phyloP scores from a whole-genome alignment of 2,113 vertebrate genomes.

The Daboia siamensis region DNA sequence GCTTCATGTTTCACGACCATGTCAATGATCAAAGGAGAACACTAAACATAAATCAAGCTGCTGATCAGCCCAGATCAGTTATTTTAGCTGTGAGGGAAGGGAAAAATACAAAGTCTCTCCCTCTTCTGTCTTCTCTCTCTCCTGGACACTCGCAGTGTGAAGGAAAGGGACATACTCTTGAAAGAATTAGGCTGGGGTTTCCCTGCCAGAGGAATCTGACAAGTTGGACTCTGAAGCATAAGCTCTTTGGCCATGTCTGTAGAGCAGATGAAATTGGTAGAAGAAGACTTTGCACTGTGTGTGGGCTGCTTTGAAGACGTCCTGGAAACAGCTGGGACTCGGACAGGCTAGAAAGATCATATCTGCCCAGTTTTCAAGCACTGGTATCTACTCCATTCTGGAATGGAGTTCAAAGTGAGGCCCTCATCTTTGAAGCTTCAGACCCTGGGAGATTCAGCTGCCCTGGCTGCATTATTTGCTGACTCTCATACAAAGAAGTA shows the following conservation, averaged over 20 bases:
- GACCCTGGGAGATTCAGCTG: too few relatives aligned
- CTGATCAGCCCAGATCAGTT: not conserved
- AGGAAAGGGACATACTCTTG: not conserved
- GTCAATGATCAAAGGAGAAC: not conserved
- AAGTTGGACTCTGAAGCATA: not conserved
- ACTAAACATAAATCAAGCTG: conserved; percentile 5
- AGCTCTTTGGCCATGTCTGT: not conserved
- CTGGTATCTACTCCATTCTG: not conserved
- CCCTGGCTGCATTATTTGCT: not conserved
- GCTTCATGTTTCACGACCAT: not conserved
- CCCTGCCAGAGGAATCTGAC: not conserved
- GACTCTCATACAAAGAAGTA: not conserved
- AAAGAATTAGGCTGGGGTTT: not conserved
- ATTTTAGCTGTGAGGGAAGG: not conserved
- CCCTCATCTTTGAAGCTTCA: not conserved
- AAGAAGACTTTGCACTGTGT: not conserved
- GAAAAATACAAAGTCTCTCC: not conserved
- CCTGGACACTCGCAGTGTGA: not conserved
- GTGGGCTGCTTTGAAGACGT: not conserved
- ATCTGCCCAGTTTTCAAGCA: not conserved
- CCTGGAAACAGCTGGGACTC: too few relatives aligned
- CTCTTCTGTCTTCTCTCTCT: not conserved
- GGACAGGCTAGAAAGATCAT: not conserved
- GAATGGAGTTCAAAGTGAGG: not conserved
- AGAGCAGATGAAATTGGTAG: not conserved